Base-by-base conservation (phyloP, 1,140 invertebrate genomes). In the Camponotus pennsylvanicus region DNA sequence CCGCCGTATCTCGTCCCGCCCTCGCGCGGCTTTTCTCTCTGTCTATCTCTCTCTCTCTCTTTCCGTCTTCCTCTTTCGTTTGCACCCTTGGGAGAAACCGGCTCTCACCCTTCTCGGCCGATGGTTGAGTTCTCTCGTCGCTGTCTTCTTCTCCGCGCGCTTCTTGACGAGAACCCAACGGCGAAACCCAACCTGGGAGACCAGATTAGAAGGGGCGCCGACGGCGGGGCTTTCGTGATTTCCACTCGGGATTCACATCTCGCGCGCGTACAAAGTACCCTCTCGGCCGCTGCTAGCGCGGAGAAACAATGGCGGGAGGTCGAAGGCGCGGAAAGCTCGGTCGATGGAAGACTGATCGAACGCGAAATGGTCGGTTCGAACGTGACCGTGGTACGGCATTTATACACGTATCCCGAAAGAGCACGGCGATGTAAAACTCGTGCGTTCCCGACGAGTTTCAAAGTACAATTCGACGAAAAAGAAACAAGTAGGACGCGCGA, bases 101-200 rank as follows among this genome's bases (percentile, higher is more conserved):
- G 45, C 83, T 90, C 91, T 89, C 91, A 63, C 89, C 75, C 80
- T 76, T 80, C 69, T 88, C 64, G 69, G 49, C 79, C 85, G 86
- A 79, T 59, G 69, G 49, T 70, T 87, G 84, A 77, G 55, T 78
- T 71, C 63, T 71, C 63, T 76, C 87, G 84, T 77, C 57, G 21
- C 67, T 89, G 79, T 70, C 77, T 78, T 80, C 86, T 80, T 66
- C 79, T 84, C 61, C 88, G 15, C 13, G 83, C 85, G 86, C 86
- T 84, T 87, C 89, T 89, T 89, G 90, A 85, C 89, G 90, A 91
- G 18, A 91, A 91, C 89, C 90, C 88, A 91, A 93, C 94, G 94
- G 93, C 90, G 94, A 95, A 95, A 95, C 94, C 94, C 95, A 95
- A 95, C 94, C 94, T 95, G 95, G 94, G 95, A 94, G 94, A 95